Base-by-base conservation (phyloP, 2,888 invertebrate species). In the Busseola fusca region DNA sequence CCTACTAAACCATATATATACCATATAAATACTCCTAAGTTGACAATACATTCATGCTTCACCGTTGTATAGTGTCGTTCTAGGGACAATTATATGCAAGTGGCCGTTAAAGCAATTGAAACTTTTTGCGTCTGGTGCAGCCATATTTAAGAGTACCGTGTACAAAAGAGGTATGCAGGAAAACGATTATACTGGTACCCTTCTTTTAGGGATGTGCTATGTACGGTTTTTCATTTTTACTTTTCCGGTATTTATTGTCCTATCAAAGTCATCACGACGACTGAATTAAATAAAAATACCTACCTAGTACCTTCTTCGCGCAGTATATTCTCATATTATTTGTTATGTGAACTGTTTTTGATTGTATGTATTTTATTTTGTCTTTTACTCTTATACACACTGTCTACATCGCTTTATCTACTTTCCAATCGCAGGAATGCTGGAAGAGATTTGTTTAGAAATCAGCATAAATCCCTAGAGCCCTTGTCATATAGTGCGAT, bases 161-260 rank as follows among this genome's bases (percentile, higher is more conserved):
- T 86, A 85, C 85, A 85, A 87, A 88, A 87, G 85, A 84, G 84
- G 84, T 86, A 86, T 88, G 87, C 89, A 91, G 91, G 90, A 89
- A 91, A 93, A 88, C 93, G 91, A 91, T 92, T 92, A 93, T 78
- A 86, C 40, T 69, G 45, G 87, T 86, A 87, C 87, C 87, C 87
- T 74, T 60, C 64, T 40, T 40, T 57, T 85, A 83, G 83, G 84
- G 84, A 42, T 84, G 85, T 58, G 74, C 4, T 18, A 63, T 45
- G 54, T 50, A 25, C 58, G 12, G 37, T 54, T 57, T 73, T 56
- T 60, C 1, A 0, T 37, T 57, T 76, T 60, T 66, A 4, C 0
- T 48, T 64, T 66, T 54, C 18, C 21, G 5, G n/a, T 48, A 48
- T 48, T 48, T n/a, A 3, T n/a, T 48, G 48, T 48, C 45, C 45